Evolutionary conservation across 2,888 invertebrate species (phyloP), one percentile per base, ranked within the genome.

Genomic region (Cistogaster globosa): DNA sequence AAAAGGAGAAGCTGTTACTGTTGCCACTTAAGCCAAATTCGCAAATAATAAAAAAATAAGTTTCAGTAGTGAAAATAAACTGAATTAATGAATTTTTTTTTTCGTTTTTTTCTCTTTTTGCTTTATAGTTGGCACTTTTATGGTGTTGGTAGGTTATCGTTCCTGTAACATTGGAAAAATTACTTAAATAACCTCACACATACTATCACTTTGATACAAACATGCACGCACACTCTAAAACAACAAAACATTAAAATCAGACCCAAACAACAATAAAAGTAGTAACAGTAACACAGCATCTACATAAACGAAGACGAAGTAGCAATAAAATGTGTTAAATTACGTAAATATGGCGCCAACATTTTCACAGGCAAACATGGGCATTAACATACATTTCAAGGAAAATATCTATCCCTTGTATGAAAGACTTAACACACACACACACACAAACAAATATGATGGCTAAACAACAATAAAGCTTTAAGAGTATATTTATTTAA

Each of bases 341-440:
- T 75, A 81, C 81, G 81, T 65, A 81, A 78, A 60, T 75, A 45
- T 78, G 84, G 84, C 84, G 81, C 84, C 84, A 77, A 81, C 78
- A 32, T 60, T 58, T 62, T n/a, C n/a, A 45, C 36, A 12, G 12
- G 12, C 12, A 11, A 2, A 12, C 12, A 8, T 60, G 18, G 14
- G 16, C 4, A 36, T 38, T n/a, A n/a, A n/a, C n/a, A n/a, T n/a
- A n/a, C n/a, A 65, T 60, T 48, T 68, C 48, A 58, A 53, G 67
- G 65, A 67, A 58, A 18, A 36, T 2, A 51, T 60, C 6, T 60
- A 16, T 36, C 32, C 7, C 32, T 51, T 48, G 18, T 60, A 58
- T 22, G 18, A 14, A 12, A 36, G 22, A 20, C 62, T 22, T 26
- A 26, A 26, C 26, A 26, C 26, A 26, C 26, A 26, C 26, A 26